Conservation (phyloP, 2,113 vertebrate genomes). For the Malurus alboscapulatus region DNA sequence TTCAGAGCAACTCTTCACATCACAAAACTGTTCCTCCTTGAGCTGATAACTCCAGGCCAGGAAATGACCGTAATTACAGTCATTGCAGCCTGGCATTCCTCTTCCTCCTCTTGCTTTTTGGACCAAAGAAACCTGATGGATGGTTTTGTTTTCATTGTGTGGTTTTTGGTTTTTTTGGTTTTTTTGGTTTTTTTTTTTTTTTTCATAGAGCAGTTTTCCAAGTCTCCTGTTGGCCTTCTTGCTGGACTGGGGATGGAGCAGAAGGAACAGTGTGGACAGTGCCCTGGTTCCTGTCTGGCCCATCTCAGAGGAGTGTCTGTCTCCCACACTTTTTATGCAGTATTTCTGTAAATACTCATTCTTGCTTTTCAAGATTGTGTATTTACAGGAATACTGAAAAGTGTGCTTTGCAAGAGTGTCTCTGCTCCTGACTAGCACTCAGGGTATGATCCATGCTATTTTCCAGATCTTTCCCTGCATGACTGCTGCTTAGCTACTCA, state of each 20-base stretch:
- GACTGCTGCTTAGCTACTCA: neutral
- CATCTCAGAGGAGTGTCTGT: neutral
- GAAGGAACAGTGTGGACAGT: neutral
- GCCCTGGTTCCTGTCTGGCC: neutral
- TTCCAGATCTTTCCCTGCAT: neutral
- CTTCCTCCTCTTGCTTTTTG: neutral
- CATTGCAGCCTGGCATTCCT: neutral
- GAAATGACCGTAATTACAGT: fast-evolving
- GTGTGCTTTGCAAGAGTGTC: neutral
- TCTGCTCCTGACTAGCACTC: neutral
- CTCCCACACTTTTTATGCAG: neutral
- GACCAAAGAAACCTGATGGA: neutral
- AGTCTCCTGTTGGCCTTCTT: neutral
- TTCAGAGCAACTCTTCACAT: neutral
- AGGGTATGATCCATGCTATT: neutral
- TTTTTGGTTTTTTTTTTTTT: neutral
- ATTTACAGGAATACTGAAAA: too few relatives aligned
- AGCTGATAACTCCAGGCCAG: neutral
- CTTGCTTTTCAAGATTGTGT: neutral
- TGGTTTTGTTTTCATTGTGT: fast-evolving
- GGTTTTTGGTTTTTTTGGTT: too few relatives aligned
- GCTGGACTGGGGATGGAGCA: fast-evolving
- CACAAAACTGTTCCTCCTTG: neutral
- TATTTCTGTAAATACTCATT: neutral
- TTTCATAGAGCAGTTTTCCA: neutral